phyloP scores from a whole-genome alignment of 2,113 vertebrate genomes.

The Bothrops jararaca region DNA sequence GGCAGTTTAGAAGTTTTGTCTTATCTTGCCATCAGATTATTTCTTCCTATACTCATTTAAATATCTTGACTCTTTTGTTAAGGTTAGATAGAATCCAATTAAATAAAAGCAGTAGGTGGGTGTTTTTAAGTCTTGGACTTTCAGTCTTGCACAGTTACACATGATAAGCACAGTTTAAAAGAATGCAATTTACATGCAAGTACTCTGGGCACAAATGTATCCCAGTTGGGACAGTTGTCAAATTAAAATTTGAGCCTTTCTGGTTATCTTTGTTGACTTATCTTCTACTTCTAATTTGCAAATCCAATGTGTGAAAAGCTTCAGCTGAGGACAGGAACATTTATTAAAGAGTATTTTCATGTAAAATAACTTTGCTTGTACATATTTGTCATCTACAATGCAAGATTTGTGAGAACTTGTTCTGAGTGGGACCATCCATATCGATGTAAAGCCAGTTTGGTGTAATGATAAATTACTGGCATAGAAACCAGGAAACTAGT shows the following conservation, averaged over 20 bases:
- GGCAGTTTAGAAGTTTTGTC: not conserved
- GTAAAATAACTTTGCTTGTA: not conserved
- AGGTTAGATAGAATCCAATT: conserved; percentile 22
- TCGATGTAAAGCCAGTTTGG: not conserved
- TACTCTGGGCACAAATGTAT: not conserved
- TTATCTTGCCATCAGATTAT: conserved; percentile 12
- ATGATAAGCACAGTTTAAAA: conserved; percentile 1
- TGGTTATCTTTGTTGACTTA: not conserved
- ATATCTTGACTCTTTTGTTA: conserved; percentile 35
- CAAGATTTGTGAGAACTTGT: not conserved
- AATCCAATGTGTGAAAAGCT: not conserved
- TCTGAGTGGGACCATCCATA: not conserved
- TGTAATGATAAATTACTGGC: not conserved
- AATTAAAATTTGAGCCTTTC: not conserved
- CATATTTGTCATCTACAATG: not conserved
- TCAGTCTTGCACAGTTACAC: conserved; percentile 4
- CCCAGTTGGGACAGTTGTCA: not conserved
- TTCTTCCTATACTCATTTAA: conserved; percentile 44
- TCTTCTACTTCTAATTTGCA: not conserved
- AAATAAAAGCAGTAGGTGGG: not conserved
- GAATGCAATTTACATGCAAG: conserved; percentile 5
- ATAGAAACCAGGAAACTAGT: not conserved
- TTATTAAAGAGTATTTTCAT: not conserved
- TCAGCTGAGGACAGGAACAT: not conserved
- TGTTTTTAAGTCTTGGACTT: not conserved